Percentiles rank a stretch among this genome's conserved stretches.
phyloP scores from a whole-genome alignment of 2,888 invertebrate genomes.

The Trachelus iudaicus region DNA sequence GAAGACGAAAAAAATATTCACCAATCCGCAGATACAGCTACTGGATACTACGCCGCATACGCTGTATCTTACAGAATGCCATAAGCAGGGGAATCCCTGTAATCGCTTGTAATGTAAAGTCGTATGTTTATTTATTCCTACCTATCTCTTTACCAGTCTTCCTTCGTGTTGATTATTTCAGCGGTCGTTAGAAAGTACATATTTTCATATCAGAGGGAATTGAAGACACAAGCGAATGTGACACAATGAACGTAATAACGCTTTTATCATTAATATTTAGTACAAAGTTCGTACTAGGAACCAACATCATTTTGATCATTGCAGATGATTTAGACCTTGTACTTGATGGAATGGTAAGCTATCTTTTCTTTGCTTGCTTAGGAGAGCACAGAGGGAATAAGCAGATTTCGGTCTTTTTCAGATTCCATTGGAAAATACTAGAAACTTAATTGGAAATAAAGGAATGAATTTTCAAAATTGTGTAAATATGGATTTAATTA shows the following conservation, averaged over 20 bases:
- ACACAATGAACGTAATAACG: background rate
- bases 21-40: background rate
- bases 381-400: background rate
- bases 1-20: background rate
- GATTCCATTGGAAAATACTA: constrained; percentile 76
- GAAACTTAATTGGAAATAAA: constrained; percentile 71
- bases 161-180: background rate
- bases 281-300: background rate
- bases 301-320: constrained; percentile 81
- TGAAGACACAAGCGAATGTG: background rate
- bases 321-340: constrained; percentile 88
- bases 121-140: background rate
- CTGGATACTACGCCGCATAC: no score
- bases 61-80: no score
- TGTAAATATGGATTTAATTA: constrained; percentile 69
- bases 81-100: background rate
- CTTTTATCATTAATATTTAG: background rate
- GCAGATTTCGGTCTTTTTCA: constrained; percentile 65
- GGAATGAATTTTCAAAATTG: constrained; percentile 81
- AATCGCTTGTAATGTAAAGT: background rate
- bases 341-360: constrained; percentile 80
- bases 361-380: background rate
- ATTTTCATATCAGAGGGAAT: background rate
- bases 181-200: background rate
- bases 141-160: background rate